Percentiles rank a stretch among this genome's conserved stretches.
Conservation (phyloP, 2,797 vertebrate species). For the Gymnodraco acuticeps region DNA sequence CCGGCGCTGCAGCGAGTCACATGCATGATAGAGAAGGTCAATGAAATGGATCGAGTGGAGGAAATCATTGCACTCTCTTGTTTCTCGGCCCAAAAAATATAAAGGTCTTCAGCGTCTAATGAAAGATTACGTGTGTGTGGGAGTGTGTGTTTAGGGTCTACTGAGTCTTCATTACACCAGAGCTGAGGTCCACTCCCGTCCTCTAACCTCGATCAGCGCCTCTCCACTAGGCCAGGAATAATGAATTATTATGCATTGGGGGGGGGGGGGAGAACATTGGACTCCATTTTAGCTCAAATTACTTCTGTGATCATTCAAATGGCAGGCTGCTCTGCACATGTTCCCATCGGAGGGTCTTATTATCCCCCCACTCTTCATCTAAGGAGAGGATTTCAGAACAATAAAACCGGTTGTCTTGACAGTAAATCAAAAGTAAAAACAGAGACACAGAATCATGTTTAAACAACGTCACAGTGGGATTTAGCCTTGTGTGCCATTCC, state of each 20-base stretch:
- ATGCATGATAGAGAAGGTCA: conserved; percentile 83
- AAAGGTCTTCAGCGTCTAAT: conserved; percentile 80
- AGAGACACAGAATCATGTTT: conserved; percentile 32
- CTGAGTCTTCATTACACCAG: conserved; percentile 84
- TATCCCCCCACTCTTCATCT: conserved; percentile 48
- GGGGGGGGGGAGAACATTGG: conserved; percentile 63
- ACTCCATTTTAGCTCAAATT: conserved; percentile 86
- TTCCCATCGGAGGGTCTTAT: conserved; percentile 53
- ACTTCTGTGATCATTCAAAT: conserved; percentile 82
- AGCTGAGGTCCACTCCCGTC: conserved; percentile 78
- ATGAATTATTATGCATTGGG: conserved; percentile 83
- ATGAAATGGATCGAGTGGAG: conserved; percentile 78
- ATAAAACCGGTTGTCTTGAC: conserved; percentile 11
- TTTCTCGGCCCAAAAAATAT: conserved; percentile 72
- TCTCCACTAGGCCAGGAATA: conserved; percentile 80
- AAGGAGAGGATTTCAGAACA: neutral
- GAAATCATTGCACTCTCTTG: conserved; percentile 75
- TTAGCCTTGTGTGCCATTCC: conserved; percentile 64
- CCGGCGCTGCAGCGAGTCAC: conserved; percentile 68
- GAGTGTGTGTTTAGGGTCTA: conserved; percentile 74
- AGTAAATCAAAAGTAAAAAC: conserved; percentile 19
- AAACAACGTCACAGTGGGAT: conserved; percentile 60
- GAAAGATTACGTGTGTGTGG: conserved; percentile 50
- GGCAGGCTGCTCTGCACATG: conserved; percentile 56
- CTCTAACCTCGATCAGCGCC: conserved; percentile 80